phyloP scores from a whole-genome alignment of 2,113 vertebrate species.

The Corydoras sp. region DNA sequence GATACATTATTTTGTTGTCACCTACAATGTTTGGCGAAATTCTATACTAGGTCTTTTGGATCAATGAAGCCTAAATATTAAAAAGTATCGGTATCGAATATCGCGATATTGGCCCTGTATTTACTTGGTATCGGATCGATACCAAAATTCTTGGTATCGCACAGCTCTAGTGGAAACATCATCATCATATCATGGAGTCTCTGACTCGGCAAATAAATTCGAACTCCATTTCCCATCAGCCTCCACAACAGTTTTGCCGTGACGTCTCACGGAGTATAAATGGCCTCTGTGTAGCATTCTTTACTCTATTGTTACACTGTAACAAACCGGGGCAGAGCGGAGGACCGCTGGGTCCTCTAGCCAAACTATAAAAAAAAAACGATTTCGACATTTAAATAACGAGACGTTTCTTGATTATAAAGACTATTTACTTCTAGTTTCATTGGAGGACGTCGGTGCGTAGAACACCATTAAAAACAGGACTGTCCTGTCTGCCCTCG shows the following conservation, averaged over 20 bases:
- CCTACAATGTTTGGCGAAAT: no score
- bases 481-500: constrained; percentile 46
- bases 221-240: constrained; percentile 63
- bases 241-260: constrained; percentile 38
- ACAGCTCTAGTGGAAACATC: no score
- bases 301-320: constrained; percentile 71
- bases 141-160: no score
- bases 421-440: constrained; percentile 20
- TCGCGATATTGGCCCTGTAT: no score
- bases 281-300: constrained; percentile 53
- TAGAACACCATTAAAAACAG: constrained; percentile 48
- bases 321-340: constrained; percentile 61
- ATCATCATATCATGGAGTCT: not conserved
- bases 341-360: constrained; percentile 49
- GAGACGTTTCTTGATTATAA: constrained; percentile 12
- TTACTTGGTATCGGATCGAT: no score
- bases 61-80: no score
- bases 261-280: constrained; percentile 69
- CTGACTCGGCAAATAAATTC: not conserved
- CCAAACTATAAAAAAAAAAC: constrained; percentile 39
- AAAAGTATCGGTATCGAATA: no score
- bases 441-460: constrained; percentile 37
- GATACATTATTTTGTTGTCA: no score
- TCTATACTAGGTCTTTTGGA: no score
- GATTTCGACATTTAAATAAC: constrained; percentile 25